A percentile compares a stretch with the other conserved stretches of the same genome.
Evolutionary conservation across 2,888 invertebrate species (phyloP).

Genomic region (Laspeyria flexula): DNA sequence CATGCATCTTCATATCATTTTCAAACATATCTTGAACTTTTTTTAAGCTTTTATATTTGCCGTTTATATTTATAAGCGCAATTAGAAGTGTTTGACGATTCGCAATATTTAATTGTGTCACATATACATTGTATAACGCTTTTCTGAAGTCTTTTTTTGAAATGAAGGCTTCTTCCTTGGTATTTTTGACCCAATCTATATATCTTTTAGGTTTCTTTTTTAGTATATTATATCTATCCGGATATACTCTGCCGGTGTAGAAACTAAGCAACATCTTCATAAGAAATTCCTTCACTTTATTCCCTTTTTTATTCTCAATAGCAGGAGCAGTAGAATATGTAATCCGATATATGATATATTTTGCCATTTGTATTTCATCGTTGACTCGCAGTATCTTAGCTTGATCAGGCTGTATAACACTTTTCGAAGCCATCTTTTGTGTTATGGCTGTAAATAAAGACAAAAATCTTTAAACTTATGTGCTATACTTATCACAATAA

Average conservation of each 20-base stretch:
- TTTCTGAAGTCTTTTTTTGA: conserved; percentile 7
- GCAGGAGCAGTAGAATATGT: too few species aligned
- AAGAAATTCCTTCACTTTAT: background rate
- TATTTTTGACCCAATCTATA: background rate
- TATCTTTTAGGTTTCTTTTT: background rate
- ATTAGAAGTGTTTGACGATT: background rate
- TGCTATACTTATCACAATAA: too few species aligned
- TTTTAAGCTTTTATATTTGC: too few species aligned
- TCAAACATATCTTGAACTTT: background rate
- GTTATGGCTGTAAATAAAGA: background rate
- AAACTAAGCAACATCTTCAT: too few species aligned
- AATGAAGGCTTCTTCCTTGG: background rate
- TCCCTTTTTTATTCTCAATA: background rate
- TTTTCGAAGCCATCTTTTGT: too few species aligned
- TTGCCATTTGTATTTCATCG: background rate
- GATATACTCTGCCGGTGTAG: background rate
- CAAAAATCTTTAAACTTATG: too few species aligned
- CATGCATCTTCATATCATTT: conserved; percentile 18
- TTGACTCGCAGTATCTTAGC: background rate
- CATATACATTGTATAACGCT: conserved; percentile 12
- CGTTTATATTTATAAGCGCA: too few species aligned
- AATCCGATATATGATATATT: background rate
- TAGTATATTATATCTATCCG: background rate
- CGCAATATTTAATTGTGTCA: conserved; percentile 14
- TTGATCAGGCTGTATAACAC: background rate